Conservation (phyloP, 1,140 invertebrate genomes). For the Drosophila melanogaster region Release_6_plus_ISO1_MT NC_004354.4:2361001-2361500, state of each 20-base stretch:
- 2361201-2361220: constrained; percentile 29
- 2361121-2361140: constrained; percentile 71
- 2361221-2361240: constrained; percentile 4
- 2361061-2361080: background rate
- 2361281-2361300: constrained; percentile 53
- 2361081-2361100: constrained; percentile 1
- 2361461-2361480: constrained; percentile 49
- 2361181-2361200: constrained; percentile 63
- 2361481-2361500: constrained; percentile 35
- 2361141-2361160: constrained; percentile 51
- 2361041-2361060: constrained; percentile 13
- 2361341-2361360: constrained; percentile 52
- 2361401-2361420: constrained; percentile 65
- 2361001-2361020: constrained; percentile 43
- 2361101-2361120: constrained; percentile 18
- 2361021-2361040: constrained; percentile 66
- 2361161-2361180: constrained; percentile 78
- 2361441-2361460: constrained; percentile 49
- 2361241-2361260: constrained; percentile 18
- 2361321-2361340: constrained; percentile 30
- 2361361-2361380: constrained; percentile 48
- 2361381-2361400: constrained; percentile 8
- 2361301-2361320: constrained; percentile 60
- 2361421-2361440: constrained; percentile 36
- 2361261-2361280: constrained; percentile 72